Evolutionary conservation across 2,797 vertebrate genomes (phyloP), one percentile per base, ranked within the genome.

Genomic region (Darevskia mixta): DNA sequence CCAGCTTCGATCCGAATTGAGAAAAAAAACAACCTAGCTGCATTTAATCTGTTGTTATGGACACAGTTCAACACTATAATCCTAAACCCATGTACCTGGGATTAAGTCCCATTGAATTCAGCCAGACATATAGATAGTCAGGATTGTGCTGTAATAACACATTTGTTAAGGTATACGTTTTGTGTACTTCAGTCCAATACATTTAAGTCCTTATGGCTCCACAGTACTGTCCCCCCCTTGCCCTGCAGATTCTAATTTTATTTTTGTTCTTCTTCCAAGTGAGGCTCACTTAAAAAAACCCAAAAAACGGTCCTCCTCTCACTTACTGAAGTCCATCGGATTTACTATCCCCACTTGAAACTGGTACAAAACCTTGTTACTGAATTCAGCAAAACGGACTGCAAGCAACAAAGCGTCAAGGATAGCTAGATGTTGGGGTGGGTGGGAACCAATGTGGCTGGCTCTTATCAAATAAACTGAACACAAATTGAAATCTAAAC

Each of bases 291-390:
- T 75, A 41, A 7, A 61, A 61, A 61, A 15, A 58, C 35, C 15
- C 13, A 13, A 55, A n/a, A 45, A 43, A 5, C n/a, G 23, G 72
- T 58, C 8, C 15, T 76, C 15, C 55, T 72, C 32, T 8, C 58
- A 66, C 13, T 49, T 49, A 2, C 29, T 29, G 71, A 82, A 35
- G 64, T 43, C 67, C 79, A 82, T 35, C 67, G n/a, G 71, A 49
- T 66, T 64, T 61, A 82, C 76, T 87, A 73, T 25, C 61, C 7
- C 49, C 67, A 5, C 76, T 77, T 55, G n/a, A 45, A 75, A 23
- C 43, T 82, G 49, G 15, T 77, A 10, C 69, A 76, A 87, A 77
- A 87, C 15, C 25, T 67, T 82, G 86, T 67, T 87, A 76, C 7
- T 49, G 76, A 87, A 82, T 82, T 76, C 61, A 49, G 17, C 32